Evolutionary conservation across 2,113 vertebrate genomes (phyloP).

Genomic region (Laterallus jamaicensis): DNA sequence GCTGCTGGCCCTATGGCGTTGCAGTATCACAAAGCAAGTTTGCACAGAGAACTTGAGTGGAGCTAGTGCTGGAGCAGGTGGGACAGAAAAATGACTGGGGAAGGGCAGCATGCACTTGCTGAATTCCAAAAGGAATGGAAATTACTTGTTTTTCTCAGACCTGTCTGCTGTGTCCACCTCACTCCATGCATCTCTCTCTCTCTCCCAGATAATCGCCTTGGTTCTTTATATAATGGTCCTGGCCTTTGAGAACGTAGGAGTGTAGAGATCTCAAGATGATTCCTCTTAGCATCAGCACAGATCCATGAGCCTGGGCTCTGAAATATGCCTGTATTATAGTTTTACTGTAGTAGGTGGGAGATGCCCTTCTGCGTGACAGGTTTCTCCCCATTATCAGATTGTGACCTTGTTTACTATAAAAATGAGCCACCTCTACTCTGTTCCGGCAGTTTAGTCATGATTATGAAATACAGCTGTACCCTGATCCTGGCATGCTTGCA

Average conservation of each 20-base stretch:
- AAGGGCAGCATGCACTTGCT: neutral
- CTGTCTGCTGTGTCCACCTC: neutral
- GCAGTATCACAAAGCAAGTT: neutral
- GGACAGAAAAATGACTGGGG: neutral
- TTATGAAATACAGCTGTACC: neutral
- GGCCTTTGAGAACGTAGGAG: neutral
- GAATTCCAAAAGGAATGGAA: neutral
- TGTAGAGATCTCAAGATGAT: neutral
- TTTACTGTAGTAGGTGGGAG: neutral
- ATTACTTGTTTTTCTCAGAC: neutral
- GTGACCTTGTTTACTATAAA: neutral
- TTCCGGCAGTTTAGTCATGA: neutral
- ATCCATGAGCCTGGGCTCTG: neutral
- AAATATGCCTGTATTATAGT: neutral
- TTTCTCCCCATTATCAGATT: neutral
- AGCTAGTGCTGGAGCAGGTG: neutral
- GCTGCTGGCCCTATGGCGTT: neutral
- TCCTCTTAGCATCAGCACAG: neutral
- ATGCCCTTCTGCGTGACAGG: neutral
- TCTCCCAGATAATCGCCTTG: neutral
- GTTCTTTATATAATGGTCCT: neutral
- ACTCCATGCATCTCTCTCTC: neutral
- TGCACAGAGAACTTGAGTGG: neutral
- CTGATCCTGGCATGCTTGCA: neutral
- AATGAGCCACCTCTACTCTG: neutral